A percentile compares a stretch with the other conserved stretches of the same genome.
Evolutionary conservation across 2,888 invertebrate species (phyloP).

Genomic region (Linyphia triangularis): DNA sequence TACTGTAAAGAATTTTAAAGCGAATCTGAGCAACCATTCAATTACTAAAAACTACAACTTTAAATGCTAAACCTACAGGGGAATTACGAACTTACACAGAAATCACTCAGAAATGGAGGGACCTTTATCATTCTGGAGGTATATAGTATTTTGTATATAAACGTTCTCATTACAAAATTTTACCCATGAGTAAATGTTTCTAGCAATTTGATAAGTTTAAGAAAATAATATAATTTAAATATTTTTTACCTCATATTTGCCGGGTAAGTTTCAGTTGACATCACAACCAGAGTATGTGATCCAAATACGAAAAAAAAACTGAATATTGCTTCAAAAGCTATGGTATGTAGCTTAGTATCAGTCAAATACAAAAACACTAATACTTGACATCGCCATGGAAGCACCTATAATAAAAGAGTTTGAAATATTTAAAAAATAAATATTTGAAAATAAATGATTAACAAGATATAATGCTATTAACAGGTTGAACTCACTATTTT

Average conservation of each 20-base stretch:
- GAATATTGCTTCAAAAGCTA: slow-evolving; percentile 82
- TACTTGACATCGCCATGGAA: slow-evolving; percentile 80
- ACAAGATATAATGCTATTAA: too few species aligned
- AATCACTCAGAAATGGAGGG: too few species aligned
- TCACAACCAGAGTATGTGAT: slow-evolving; percentile 81
- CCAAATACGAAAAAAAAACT: slow-evolving; percentile 81
- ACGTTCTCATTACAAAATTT: neutral
- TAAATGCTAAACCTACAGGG: too few species aligned
- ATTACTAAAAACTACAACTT: too few species aligned
- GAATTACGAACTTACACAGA: too few species aligned
- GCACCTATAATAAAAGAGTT: slow-evolving; percentile 79
- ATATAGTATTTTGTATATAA: neutral
- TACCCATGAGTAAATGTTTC: neutral
- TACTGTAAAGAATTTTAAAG: too few species aligned
- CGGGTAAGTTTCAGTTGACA: slow-evolving; percentile 81
- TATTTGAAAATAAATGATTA: too few species aligned
- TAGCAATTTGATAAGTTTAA: neutral
- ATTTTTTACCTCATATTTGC: slow-evolving; percentile 80
- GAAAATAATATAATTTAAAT: neutral
- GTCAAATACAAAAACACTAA: slow-evolving; percentile 80
- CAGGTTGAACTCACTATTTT: too few species aligned
- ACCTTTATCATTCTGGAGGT: neutral
- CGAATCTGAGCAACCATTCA: too few species aligned
- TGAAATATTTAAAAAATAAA: too few species aligned
- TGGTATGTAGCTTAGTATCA: slow-evolving; percentile 80